Conservation (phyloP, 1,140 invertebrate genomes). For the Ephestia elutella region DNA sequence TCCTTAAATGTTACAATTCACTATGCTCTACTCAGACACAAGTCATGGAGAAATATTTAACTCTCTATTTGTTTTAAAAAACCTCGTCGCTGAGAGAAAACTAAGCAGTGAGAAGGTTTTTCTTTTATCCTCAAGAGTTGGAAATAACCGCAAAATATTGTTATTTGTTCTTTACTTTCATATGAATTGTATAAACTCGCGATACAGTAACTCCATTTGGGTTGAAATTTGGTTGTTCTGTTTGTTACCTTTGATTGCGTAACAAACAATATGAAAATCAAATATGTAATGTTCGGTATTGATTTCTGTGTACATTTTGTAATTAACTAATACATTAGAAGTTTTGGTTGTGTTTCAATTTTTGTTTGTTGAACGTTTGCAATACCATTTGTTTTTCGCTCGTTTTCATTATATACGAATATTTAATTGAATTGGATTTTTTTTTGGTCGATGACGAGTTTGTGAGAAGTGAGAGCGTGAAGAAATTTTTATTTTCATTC, state of each 20-base stretch:
- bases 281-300: conserved; percentile 1
- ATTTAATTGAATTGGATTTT: too few species aligned
- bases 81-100: conserved; percentile 31
- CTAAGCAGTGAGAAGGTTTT: conserved; percentile 23
- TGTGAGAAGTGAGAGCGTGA: too few species aligned
- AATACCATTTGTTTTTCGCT: too few species aligned
- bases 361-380: not conserved
- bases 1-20: conserved; percentile 18
- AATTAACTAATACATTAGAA: not conserved
- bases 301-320: not conserved
- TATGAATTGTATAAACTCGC: not conserved
- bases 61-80: conserved; percentile 33
- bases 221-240: not conserved
- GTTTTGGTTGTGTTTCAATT: not conserved
- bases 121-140: not conserved
- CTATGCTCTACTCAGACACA: conserved; percentile 6
- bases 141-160: conserved; percentile 11
- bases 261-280: conserved; percentile 1
- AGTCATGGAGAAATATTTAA: conserved; percentile 16
- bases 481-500: too few species aligned
- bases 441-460: too few species aligned
- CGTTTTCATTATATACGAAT: too few species aligned
- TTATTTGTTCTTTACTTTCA: conserved; percentile 13
- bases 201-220: not conserved
- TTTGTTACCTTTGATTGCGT: not conserved